phyloP scores from a whole-genome alignment of 1,140 invertebrate genomes.

The Batillaria attramentaria region DNA sequence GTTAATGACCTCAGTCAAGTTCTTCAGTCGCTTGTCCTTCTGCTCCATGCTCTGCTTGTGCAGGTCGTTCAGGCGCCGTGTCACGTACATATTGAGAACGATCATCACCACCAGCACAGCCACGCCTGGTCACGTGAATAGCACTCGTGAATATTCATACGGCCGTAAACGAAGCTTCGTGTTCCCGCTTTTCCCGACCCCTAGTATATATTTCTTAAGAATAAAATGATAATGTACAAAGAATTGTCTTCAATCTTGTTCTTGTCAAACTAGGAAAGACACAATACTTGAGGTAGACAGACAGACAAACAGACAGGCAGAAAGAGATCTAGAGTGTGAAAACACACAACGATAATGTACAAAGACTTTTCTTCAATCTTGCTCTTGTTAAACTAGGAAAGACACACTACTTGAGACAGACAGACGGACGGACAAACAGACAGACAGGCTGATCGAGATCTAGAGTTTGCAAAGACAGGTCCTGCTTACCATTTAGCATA shows the following conservation, averaged over 20 bases:
- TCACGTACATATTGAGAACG: conserved; percentile 83
- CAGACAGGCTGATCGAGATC: neutral
- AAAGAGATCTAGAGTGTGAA: neutral
- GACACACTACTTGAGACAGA: neutral
- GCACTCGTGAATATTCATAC: too few relatives aligned
- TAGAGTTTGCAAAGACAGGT: neutral
- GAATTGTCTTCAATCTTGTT: neutral
- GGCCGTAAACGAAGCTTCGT: too few relatives aligned
- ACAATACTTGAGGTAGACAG: neutral
- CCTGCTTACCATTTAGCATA: neutral
- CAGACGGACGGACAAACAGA: conserved; percentile 9
- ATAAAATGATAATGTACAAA: neutral
- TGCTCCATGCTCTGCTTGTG: conserved; percentile 55
- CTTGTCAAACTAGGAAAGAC: neutral
- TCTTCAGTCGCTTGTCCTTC: conserved; percentile 75
- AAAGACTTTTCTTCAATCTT: neutral
- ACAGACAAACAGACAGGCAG: neutral
- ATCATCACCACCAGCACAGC: conserved; percentile 94
- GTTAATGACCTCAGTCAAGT: conserved; percentile 69
- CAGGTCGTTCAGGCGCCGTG: conserved; percentile 77
- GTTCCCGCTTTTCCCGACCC: too few relatives aligned
- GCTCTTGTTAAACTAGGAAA: neutral
- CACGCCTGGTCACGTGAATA: too few relatives aligned
- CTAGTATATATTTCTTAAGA: neutral
- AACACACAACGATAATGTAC: neutral